phyloP scores from a whole-genome alignment of 1,140 invertebrate species.

The Heliconius hewitsoni region DNA sequence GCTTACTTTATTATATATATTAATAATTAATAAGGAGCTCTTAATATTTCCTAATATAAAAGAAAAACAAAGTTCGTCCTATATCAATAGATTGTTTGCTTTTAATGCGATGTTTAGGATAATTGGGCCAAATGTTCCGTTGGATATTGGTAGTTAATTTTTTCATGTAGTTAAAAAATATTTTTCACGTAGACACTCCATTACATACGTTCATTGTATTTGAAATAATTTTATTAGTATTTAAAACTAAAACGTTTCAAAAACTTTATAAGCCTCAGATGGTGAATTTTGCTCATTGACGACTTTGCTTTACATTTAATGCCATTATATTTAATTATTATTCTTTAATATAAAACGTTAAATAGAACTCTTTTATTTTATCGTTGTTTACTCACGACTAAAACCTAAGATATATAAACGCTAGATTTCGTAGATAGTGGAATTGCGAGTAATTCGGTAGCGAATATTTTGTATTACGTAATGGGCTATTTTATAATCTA shows the following conservation, averaged over 20 bases:
- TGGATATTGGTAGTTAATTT: conserved; percentile 24
- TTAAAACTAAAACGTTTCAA: not conserved
- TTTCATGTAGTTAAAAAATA: conserved; percentile 19
- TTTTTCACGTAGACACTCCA: conserved; percentile 29
- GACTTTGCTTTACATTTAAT: not conserved
- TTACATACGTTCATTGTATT: conserved; percentile 14
- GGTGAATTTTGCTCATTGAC: not conserved
- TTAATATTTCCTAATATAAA: conserved; percentile 56
- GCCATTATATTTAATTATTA: not conserved
- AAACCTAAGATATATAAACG: conserved; percentile 41
- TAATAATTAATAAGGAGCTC: conserved; percentile 48
- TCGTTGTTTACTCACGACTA: not conserved
- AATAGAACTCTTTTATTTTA: conserved; percentile 16
- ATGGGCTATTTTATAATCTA: conserved; percentile 65
- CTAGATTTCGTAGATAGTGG: conserved; percentile 64
- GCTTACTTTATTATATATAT: conserved; percentile 53
- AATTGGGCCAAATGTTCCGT: conserved; percentile 23
- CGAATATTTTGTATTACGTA: conserved; percentile 53
- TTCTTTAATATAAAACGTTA: not conserved
- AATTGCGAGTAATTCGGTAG: conserved; percentile 55
- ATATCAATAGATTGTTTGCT: conserved; percentile 38
- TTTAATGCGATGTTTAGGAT: conserved; percentile 35
- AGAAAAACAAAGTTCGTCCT: conserved; percentile 55
- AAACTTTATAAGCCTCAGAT: not conserved
- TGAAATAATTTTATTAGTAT: conserved; percentile 44